Base-by-base conservation (phyloP, 2,113 vertebrate genomes). In the Bombycilla garrulus region DNA sequence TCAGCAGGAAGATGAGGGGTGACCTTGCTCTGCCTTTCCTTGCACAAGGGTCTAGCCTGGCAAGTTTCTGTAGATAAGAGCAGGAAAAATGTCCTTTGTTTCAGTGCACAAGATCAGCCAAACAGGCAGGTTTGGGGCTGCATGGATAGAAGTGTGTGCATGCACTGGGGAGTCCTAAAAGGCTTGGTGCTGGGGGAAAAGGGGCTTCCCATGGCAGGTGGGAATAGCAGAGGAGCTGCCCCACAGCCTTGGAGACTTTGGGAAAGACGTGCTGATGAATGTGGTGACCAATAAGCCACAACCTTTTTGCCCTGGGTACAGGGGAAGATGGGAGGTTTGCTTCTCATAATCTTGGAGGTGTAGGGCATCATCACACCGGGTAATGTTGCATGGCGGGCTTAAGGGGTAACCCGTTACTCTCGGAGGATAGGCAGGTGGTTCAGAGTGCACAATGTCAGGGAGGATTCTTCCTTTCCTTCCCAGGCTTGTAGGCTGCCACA, bases 361-460 rank as follows among this genome's bases (percentile, higher is more conserved):
- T 11, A 76, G 26, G 7, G 45, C 38, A 10, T 81, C 35, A 21
- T 15, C 53, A 26, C 45, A 61, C 9, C 8, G 50, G 24, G 8
- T 11, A 50, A 35, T 33, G 8, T 3, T 80, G 28, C 60, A n/a
- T 24, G 4, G 4, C 31, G 5, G 35, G 12, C 25, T 35, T 29
- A 4, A 8, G 10, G 5, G 2, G 0, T 35, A 33, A 17, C 3
- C 14, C 2, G 0, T 66, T 58, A 8, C 12, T 76, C 11, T 20
- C 22, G 60, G 12, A 72, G 54, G 36, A 36, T 0, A 11, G 2
- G 15, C 4, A 35, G 38, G 14, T 5, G 4, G 62, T 57, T 70
- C 58, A 57, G 17, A 4, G 10, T 4, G 19, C 29, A 42, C 13
- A 12, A 3, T 2, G 17, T 15, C 13, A 26, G 19, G 5, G 7